Base-by-base conservation (phyloP, 2,113 vertebrate genomes). In the Silurus meridionalis region DNA sequence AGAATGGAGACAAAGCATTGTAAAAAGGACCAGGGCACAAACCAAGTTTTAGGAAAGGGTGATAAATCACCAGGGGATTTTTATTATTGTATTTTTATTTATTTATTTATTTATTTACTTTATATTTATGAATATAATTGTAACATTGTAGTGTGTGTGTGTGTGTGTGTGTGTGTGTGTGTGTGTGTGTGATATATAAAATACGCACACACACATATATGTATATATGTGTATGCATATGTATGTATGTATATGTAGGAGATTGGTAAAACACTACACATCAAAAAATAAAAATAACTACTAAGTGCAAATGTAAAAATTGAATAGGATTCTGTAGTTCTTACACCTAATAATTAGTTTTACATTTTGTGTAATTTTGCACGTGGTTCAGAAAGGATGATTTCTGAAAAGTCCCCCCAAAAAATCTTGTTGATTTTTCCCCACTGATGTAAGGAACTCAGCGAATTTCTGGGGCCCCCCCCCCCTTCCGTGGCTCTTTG, bases 371-470 rank as follows among this genome's bases (percentile, higher is more conserved):
- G 21, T 48, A 50, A 74, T 50, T 74, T 21, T 74, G 46, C 8
- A 50, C 15, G 21, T 50, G 1, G 37, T 58, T 81, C 50, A 77
- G 71, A 72, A 37, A 52, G 48, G 52, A 83, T 89, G 77, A 84
- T 83, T 67, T 53, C 84, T 63, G 14, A 14, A 74, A 53, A 80
- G 23, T 50, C 2, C 5, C 5, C 19, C 2, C 6, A 60, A 78
- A 63, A 80, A 79, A 64, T 83, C 84, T 63, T 81, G 75, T 82
- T 80, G 75, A 61, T n/a, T n/a, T n/a, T 75, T 60, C 60, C 78
- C 60, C 48, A 85, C 53, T 85, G 82, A 87, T 84, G 55, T 87
- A 78, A 87, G 85, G 71, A 75, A 66, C 72, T 74, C 82, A 85
- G 53, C 53, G 55, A 71, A 75, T 80, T 80, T 52, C 14, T 19